Base-by-base conservation (phyloP, 2,113 vertebrate genomes). In the Podarcis muralis region DNA sequence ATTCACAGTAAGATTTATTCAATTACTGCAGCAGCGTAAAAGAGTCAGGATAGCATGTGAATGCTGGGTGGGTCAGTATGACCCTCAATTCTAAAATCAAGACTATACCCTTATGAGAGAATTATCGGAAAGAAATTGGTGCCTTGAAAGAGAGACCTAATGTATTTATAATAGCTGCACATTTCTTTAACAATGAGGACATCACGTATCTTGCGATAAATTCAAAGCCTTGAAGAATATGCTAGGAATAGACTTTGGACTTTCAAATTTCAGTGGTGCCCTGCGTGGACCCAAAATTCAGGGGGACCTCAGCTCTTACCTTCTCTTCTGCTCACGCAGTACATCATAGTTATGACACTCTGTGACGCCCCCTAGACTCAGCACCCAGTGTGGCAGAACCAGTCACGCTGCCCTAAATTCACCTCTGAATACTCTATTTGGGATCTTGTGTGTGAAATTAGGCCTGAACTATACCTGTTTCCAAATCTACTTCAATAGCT, bases 1-100 rank as follows among this genome's bases (percentile, higher is more conserved):
- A 94, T 95, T 94, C 92, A 94, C 40, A 84, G n/a, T 37, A 76
- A 92, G 75, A 84, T 74, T 89, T 86, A 92, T 93, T 92, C 90
- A 90, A 91, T 95, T 94, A 94, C 83, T 88, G 32, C 78, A 91
- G 37, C 57, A 89, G 86, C 48, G 92, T 43, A n/a, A 0, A 48
- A 68, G 68, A 91, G 43, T 43, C 90, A 91, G 91, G 88, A 83
- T 22, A 88, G 69, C 71, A 87, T 80, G 89, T 85, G 74, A 81
- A 87, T 57, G 79, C 3, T 6, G 3, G 23, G 85, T 91, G 93
- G 89, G 85, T 93, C 90, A 94, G 6, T 22, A 78, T 92, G 85
- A 91, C 88, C 90, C 94, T 90, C 82, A 0, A 66, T 89, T 88
- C 81, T 83, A 18, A 89, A 90, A 11, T 68, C 84, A 88, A 66